Evolutionary conservation across 1,140 invertebrate species (phyloP).

Genomic region (Drosophila neocordata): DNA sequence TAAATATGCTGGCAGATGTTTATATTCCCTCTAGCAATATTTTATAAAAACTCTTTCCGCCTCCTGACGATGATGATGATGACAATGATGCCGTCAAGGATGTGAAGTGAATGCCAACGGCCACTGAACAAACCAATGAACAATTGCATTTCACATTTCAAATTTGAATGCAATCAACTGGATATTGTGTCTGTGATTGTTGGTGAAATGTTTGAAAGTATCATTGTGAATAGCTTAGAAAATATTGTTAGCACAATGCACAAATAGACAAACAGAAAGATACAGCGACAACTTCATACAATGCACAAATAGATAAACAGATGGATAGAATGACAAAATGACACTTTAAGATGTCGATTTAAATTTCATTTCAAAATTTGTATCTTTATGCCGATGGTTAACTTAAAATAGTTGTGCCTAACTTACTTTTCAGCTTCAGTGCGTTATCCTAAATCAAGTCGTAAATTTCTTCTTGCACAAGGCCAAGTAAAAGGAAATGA

Average conservation of each 20-base stretch:
- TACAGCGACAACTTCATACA: neutral
- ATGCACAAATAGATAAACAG: too few species aligned
- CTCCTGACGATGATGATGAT: constrained; percentile 1
- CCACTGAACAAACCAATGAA: constrained; percentile 5
- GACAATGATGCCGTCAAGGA: neutral
- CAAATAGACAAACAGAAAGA: constrained; percentile 13
- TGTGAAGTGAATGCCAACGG: neutral
- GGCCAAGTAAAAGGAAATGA: constrained; percentile 22
- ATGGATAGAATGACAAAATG: neutral
- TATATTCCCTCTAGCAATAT: constrained; percentile 27
- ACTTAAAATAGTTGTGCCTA: neutral
- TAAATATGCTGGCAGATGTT: constrained; percentile 33
- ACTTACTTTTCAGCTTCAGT: constrained; percentile 35
- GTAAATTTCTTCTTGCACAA: constrained; percentile 26
- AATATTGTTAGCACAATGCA: neutral
- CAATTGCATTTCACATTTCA: constrained; percentile 16
- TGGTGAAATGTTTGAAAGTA: constrained; percentile 3
- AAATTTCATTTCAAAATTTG: neutral
- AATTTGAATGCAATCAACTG: constrained; percentile 13
- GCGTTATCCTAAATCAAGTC: constrained; percentile 20
- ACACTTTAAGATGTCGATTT: neutral
- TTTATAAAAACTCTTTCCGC: neutral
- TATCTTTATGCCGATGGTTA: neutral
- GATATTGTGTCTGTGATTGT: constrained; percentile 3
- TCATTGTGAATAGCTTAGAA: constrained; percentile 3